Evolutionary conservation across 2,113 vertebrate genomes (phyloP), one percentile per base, ranked within the genome.

Genomic region (Dasypus novemcinctus): DNA sequence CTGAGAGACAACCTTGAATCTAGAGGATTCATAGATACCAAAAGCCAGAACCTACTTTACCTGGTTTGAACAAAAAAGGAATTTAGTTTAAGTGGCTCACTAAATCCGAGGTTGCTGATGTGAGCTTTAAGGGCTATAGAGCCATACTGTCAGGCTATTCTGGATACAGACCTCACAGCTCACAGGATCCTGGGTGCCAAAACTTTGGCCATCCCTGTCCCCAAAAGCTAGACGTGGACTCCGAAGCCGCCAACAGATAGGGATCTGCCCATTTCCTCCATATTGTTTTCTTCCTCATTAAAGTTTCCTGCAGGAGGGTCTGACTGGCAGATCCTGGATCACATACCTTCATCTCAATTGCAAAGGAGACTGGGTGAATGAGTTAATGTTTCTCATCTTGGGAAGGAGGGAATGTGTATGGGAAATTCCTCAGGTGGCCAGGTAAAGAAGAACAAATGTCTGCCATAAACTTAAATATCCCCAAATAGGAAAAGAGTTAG

Each of bases 81-180:
- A 57, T 63, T 59, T 20, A 75, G 36, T 18, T 38, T 1, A 74
- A 68, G 4, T 3, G 13, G 17, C 64, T 69, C 20, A 41, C 1
- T 12, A n/a, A 41, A 83, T 95, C 69, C 14, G 29, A 27, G 27
- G 31, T 13, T 5, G 1, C 2, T 36, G 36, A 64, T 23, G 43
- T 57, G 21, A 54, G 6, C 6, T 23, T 57, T 64, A 71, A 59
- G n/a, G 23, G 5, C 7, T 17, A 29, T 46, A 18, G 1, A 21
- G 57, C 2, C 23, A 20, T 25, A 12, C 15, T 0, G 0, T 8
- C 46, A 54, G 36, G 15, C 1, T 52, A 17, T 1, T 4, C 18
- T 63, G 21, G 27, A 41, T 43, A 27, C 5, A 82, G 43, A 64
- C 54, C 12, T 3, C 12, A 36, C 46, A 8, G 0, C 8, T 49